These are phyloP conservation scores for Alloplasta piceator DNA, from an alignment of 2,888 invertebrate species.

Conservation along the genomic window DNA sequence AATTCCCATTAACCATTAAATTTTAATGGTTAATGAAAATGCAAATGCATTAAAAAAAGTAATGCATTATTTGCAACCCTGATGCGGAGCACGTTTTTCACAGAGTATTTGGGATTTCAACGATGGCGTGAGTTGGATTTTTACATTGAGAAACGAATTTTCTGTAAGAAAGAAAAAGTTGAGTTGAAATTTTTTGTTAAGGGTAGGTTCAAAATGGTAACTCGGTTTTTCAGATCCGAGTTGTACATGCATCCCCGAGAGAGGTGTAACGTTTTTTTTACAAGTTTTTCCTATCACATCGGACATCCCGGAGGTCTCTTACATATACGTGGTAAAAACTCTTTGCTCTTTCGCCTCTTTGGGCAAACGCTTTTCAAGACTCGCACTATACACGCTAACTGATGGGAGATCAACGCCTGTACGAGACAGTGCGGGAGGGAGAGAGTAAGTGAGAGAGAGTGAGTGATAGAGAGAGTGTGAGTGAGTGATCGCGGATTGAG, in stretches of 20 bases:
- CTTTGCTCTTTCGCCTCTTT: slow-evolving; percentile 8
- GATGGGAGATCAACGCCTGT: slow-evolving; percentile 12
- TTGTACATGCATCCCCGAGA: background rate
- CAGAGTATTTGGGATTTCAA: too few species aligned
- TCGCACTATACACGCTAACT: slow-evolving; percentile 14
- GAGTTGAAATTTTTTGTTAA: too few species aligned
- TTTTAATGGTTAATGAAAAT: too few species aligned
- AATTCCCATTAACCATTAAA: too few species aligned
- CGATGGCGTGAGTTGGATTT: too few species aligned
- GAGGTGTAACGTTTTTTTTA: background rate
- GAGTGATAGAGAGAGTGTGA: slow-evolving; percentile 24
- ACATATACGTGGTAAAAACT: background rate
- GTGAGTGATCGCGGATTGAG: slow-evolving; percentile 45
- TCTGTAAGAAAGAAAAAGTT: too few species aligned
- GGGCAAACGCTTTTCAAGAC: slow-evolving; percentile 30
- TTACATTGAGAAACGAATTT: too few species aligned
- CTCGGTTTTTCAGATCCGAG: too few species aligned
- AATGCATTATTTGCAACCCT: too few species aligned
- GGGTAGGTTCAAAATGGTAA: too few species aligned
- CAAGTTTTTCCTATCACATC: background rate
- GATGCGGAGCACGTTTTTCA: too few species aligned
- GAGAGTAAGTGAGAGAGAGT: slow-evolving; percentile 27
- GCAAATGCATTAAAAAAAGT: too few species aligned
- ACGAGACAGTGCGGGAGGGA: slow-evolving; percentile 32
- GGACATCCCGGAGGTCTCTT: background rate